phyloP scores from a whole-genome alignment of 1,140 invertebrate species.

The Drosophila ironensis region DNA sequence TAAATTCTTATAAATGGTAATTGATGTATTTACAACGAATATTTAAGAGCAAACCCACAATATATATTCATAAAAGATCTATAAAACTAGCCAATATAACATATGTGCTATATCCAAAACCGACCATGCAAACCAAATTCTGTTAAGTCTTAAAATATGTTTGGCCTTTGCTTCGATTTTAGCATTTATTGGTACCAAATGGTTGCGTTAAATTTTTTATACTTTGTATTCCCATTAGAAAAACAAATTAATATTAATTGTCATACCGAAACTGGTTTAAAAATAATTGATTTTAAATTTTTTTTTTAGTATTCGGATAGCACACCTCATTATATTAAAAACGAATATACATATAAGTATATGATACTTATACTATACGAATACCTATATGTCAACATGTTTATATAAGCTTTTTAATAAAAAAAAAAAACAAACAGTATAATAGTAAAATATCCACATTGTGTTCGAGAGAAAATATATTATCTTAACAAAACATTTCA shows the following conservation, averaged over 20 bases:
- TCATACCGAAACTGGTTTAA: too few species aligned
- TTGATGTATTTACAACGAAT: conserved; percentile 72
- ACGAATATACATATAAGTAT: too few species aligned
- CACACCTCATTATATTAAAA: too few species aligned
- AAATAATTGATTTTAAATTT: too few species aligned
- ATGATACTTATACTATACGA: neutral
- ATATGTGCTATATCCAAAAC: neutral
- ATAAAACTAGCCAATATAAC: neutral
- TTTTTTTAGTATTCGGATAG: too few species aligned
- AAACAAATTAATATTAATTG: too few species aligned
- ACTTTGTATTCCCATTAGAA: too few species aligned
- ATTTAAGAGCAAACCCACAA: conserved; percentile 55
- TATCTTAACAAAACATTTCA: conserved; percentile 64
- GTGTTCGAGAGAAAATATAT: conserved; percentile 64
- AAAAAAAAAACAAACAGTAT: conserved; percentile 20
- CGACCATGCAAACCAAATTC: conserved; percentile 13
- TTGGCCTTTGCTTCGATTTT: too few species aligned
- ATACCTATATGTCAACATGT: conserved; percentile 14
- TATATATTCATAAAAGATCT: conserved; percentile 1
- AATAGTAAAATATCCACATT: conserved; percentile 66
- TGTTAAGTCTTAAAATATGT: too few species aligned
- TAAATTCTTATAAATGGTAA: conserved; percentile 35
- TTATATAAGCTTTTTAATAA: conserved; percentile 14
- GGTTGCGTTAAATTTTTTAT: too few species aligned
- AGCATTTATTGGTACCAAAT: too few species aligned